phyloP scores from a whole-genome alignment of 2,113 vertebrate genomes.

The Mellivora capensis region DNA sequence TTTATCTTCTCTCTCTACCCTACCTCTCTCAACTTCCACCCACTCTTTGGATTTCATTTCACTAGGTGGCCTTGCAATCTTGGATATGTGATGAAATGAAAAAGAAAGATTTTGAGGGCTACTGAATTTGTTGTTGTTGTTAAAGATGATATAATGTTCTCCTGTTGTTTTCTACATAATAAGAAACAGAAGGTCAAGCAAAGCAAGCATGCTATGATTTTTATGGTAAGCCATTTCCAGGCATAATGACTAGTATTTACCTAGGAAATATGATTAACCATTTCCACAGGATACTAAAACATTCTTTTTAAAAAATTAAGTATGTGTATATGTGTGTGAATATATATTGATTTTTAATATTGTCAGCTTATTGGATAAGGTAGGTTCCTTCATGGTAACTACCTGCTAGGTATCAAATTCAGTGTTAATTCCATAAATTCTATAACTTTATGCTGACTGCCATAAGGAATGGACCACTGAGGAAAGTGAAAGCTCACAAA shows the following conservation, averaged over 20 bases:
- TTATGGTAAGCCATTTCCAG: not conserved
- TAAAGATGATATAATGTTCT: not conserved
- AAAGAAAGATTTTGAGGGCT: not conserved
- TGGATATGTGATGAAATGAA: not conserved
- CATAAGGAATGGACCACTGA: not conserved
- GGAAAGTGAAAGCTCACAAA: not conserved
- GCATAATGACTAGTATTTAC: not conserved
- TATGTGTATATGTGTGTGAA: not conserved
- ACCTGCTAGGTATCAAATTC: not conserved
- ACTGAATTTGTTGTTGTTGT: not conserved
- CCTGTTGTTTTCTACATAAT: not conserved
- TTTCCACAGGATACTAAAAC: not conserved
- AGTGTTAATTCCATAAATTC: not conserved
- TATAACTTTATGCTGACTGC: not conserved
- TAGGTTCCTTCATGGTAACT: not conserved
- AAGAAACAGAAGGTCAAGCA: not conserved
- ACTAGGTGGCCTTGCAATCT: not conserved
- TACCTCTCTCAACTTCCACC: not conserved
- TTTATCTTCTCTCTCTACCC: not conserved
- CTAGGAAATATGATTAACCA: not conserved
- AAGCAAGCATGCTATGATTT: not conserved
- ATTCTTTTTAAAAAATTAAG: not conserved
- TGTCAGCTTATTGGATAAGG: not conserved
- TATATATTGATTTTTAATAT: not conserved
- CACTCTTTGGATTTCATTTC: not conserved